Base-by-base conservation (phyloP, 2,888 invertebrate species). In the Polydrusus cervinus region DNA sequence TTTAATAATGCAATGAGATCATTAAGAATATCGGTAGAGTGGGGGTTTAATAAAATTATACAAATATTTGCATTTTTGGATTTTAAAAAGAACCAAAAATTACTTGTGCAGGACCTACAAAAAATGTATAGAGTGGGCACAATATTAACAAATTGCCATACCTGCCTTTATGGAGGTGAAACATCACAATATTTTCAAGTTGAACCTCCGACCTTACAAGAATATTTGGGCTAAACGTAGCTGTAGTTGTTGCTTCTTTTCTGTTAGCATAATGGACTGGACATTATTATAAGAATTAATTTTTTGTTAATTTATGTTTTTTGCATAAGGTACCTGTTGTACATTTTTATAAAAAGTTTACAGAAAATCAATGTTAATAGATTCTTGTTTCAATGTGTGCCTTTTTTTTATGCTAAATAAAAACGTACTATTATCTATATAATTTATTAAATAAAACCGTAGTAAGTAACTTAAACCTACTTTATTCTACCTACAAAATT, bases 91-190 rank as follows among this genome's bases (percentile, higher is more conserved):
- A 25, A 25, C 5, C 25, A 25, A 25, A 25, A 25, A 25, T 25
- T 25, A 25, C 25, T 25, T 25, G 40, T 80, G 40, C 40, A 40
- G 40, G 40, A 40, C 40, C 40, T 40, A 11, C 40, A 40, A 40
- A 40, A 9, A 40, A 40, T 40, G 40, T 40, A 40, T 40, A 9
- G 40, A 40, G 40, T 40, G 40, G 40, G 40, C 25, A 25, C 25
- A 25, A 25, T 25, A 25, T 25, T 3, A 25, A 1, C 25, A 25
- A 25, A 25, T 25, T 11, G 40, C 40, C 40, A 40, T 40, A 40
- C 40, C 40, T 40, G 40, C 40, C 40, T 40, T 40, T 40, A 40
- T 40, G 40, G 40, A 40, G 40, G 40, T 40, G 40, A 40, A 40
- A 40, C 40, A 9, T 40, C 40, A 40, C 40, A 40, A 40, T 40